Evolutionary conservation across 2,113 vertebrate species (phyloP).

Genomic region (Hemibagrus wyckioides): DNA sequence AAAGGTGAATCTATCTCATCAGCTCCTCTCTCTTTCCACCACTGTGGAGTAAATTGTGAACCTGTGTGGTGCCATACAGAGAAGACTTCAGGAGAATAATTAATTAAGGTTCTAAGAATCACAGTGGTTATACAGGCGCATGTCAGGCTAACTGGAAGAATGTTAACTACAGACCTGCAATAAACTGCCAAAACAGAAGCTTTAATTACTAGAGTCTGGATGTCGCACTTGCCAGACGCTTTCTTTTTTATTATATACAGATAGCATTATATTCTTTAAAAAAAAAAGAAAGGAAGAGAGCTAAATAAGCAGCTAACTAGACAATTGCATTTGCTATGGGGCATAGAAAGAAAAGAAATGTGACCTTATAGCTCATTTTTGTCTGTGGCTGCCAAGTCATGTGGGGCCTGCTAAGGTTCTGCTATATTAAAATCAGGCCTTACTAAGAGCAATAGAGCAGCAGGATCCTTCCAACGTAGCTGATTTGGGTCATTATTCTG

Average conservation of each 20-base stretch:
- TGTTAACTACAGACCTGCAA: slow-evolving; percentile 44
- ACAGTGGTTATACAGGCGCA: slow-evolving; percentile 31
- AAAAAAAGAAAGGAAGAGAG: neutral
- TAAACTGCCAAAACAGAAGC: slow-evolving; percentile 39
- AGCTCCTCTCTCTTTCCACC: neutral
- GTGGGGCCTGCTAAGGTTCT: slow-evolving; percentile 1
- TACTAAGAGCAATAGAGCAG: slow-evolving; percentile 28
- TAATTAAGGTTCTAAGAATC: slow-evolving; percentile 45
- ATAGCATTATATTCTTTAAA: slow-evolving; percentile 46
- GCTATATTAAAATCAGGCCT: slow-evolving; percentile 26
- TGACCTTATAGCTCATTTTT: slow-evolving; percentile 2
- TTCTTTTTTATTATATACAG: slow-evolving; percentile 38
- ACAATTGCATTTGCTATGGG: neutral
- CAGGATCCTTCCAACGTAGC: slow-evolving; percentile 43
- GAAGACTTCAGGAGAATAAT: slow-evolving; percentile 36
- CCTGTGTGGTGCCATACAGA: slow-evolving; percentile 3
- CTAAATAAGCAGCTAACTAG: slow-evolving; percentile 5
- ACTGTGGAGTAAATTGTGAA: neutral
- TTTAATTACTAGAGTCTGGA: slow-evolving; percentile 57
- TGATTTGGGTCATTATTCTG: slow-evolving; percentile 57
- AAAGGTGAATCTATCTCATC: slow-evolving; percentile 10
- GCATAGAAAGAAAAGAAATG: neutral
- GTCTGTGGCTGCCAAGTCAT: slow-evolving; percentile 16
- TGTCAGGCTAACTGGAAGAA: slow-evolving; percentile 32
- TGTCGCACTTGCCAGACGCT: slow-evolving; percentile 37